These are phyloP conservation scores for Phalacrocorax aristotelis DNA, from an alignment of 2,113 vertebrate genomes.

Conservation along the genomic window DNA sequence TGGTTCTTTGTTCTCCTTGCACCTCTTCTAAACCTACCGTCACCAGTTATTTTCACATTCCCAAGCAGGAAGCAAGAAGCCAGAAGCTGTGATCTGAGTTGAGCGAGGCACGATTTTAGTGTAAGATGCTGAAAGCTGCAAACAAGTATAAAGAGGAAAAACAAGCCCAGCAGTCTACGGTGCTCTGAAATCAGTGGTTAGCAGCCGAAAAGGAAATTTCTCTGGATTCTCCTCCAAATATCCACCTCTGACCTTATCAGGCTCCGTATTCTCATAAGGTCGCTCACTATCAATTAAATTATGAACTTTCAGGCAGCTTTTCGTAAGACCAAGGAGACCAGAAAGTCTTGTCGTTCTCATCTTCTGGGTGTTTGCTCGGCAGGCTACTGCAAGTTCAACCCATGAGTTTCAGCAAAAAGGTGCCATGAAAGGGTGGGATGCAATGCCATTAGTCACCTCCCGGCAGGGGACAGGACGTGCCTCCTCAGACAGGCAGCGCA, in stretches of 20 bases:
- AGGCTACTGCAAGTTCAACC: background rate
- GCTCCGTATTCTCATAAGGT: background rate
- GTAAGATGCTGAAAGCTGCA: background rate
- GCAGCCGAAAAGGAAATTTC: background rate
- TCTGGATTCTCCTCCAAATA: background rate
- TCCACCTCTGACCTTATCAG: too few species aligned
- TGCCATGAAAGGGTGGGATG: background rate
- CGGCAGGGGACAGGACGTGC: background rate
- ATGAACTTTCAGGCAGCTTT: background rate
- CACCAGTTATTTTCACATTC: background rate
- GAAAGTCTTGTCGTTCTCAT: background rate
- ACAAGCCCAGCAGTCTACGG: background rate
- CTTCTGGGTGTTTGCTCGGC: background rate
- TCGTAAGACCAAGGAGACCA: background rate
- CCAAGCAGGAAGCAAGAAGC: background rate
- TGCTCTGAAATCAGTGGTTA: background rate
- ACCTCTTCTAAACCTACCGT: background rate
- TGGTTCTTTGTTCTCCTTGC: background rate
- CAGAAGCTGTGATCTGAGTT: background rate
- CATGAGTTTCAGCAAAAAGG: background rate
- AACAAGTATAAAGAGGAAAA: background rate
- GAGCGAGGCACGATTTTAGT: background rate
- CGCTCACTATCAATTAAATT: rapidly evolving
- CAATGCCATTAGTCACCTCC: rapidly evolving
- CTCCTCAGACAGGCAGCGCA: background rate